phyloP scores from a whole-genome alignment of 2,888 invertebrate genomes.

The Mythimna albipuncta region DNA sequence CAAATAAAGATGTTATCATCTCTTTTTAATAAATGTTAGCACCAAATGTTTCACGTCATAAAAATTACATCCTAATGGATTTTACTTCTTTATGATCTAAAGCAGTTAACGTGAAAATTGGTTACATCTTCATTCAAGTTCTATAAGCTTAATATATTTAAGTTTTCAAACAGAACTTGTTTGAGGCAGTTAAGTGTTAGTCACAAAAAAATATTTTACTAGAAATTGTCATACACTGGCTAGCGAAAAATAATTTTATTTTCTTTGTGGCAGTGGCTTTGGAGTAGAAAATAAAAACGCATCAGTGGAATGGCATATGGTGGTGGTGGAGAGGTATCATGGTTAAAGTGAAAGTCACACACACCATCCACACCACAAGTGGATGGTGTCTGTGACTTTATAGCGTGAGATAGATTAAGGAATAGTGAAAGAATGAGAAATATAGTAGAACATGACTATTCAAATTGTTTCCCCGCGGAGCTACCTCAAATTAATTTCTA shows the following conservation, averaged over 20 bases:
- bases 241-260: background rate
- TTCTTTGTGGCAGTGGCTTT: background rate
- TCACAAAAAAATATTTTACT: slow-evolving; percentile 50
- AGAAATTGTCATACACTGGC: slow-evolving; percentile 51
- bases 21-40: slow-evolving; percentile 8
- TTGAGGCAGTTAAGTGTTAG: slow-evolving; percentile 55
- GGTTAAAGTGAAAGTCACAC: no score
- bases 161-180: slow-evolving; percentile 40
- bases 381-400: no score
- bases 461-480: background rate
- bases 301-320: background rate
- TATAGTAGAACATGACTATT: no score
- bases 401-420: no score
- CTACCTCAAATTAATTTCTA: background rate
- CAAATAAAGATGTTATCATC: slow-evolving; percentile 15
- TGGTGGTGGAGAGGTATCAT: no score
- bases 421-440: no score
- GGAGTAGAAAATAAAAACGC: background rate
- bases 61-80: background rate
- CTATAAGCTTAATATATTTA: slow-evolving; percentile 35
- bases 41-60: slow-evolving; percentile 16
- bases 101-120: slow-evolving; percentile 15
- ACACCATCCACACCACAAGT: no score
- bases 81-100: background rate
- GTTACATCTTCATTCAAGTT: slow-evolving; percentile 24